Conservation (phyloP, 2,113 vertebrate genomes). For the Petromus typicus region DNA sequence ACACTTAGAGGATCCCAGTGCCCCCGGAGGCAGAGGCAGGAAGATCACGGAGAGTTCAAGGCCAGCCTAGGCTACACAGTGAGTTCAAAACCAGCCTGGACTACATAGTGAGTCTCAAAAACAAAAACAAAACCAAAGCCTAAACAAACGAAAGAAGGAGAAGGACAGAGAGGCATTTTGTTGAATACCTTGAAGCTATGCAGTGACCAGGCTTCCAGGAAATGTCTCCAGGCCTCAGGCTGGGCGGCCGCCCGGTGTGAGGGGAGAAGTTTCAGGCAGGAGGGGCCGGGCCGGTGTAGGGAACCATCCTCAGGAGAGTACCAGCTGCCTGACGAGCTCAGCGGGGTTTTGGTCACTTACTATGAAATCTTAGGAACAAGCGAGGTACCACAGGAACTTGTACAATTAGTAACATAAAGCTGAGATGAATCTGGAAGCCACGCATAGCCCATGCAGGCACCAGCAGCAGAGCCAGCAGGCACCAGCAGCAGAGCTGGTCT, state of each 20-base stretch:
- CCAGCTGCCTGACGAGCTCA: not conserved
- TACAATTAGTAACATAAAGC: not conserved
- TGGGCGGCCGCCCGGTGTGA: not conserved
- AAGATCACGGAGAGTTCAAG: not conserved
- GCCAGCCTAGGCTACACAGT: not conserved
- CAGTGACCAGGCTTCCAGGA: not conserved
- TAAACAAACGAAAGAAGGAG: not conserved
- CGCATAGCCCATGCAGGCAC: fast-evolving
- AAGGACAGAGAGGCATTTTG: fast-evolving
- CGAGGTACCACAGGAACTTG: not conserved
- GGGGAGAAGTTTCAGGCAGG: not conserved
- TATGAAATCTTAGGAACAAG: not conserved
- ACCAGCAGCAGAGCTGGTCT: too few species aligned
- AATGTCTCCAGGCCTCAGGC: not conserved
- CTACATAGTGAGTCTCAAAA: not conserved
- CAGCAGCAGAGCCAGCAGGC: not conserved
- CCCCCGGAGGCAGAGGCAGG: not conserved
- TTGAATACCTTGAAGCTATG: fast-evolving
- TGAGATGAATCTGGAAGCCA: not conserved
- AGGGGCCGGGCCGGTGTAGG: not conserved
- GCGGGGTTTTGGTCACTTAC: not conserved
- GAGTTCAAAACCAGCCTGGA: too few species aligned
- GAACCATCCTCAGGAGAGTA: not conserved
- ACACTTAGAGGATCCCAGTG: not conserved
- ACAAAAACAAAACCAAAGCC: not conserved